Percentiles rank a stretch among this genome's conserved stretches.
Conservation (phyloP, 2,113 vertebrate species). For the Suncus etruscus region DNA sequence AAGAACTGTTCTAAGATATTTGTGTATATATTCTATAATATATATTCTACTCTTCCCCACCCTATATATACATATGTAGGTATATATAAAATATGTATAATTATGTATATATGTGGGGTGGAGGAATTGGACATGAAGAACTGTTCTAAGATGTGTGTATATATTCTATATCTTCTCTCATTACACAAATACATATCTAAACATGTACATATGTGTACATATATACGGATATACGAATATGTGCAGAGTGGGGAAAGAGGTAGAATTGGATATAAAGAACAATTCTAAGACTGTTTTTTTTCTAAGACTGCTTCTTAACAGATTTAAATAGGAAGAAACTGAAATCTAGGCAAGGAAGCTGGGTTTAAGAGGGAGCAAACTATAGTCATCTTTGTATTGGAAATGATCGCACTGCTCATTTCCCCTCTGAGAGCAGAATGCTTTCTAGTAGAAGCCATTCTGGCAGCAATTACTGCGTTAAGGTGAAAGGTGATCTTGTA, state of each 20-base stretch:
- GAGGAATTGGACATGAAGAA: too few species aligned
- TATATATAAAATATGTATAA: too few species aligned
- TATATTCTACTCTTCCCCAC: too few species aligned
- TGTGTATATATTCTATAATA: too few species aligned
- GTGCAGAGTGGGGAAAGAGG: background rate
- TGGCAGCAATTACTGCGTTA: background rate
- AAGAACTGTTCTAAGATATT: background rate
- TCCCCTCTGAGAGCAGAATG: background rate
- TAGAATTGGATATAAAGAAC: background rate
- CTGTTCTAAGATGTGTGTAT: too few species aligned
- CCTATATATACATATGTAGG: too few species aligned
- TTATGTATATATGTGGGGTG: too few species aligned
- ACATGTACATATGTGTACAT: too few species aligned
- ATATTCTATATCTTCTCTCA: too few species aligned
- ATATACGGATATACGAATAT: too few species aligned
- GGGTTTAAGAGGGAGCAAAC: constrained; percentile 17
- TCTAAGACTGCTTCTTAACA: background rate
- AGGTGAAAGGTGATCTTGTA: background rate
- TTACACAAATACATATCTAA: too few species aligned
- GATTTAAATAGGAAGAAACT: background rate
- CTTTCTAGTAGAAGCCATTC: background rate
- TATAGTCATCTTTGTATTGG: background rate
- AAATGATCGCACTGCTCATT: background rate
- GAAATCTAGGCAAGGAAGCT: background rate
- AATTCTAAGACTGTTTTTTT: background rate